Percentiles rank a stretch among this genome's conserved stretches.
Conservation (phyloP, 2,888 invertebrate genomes). For the Drosophila eohydei region DNA sequence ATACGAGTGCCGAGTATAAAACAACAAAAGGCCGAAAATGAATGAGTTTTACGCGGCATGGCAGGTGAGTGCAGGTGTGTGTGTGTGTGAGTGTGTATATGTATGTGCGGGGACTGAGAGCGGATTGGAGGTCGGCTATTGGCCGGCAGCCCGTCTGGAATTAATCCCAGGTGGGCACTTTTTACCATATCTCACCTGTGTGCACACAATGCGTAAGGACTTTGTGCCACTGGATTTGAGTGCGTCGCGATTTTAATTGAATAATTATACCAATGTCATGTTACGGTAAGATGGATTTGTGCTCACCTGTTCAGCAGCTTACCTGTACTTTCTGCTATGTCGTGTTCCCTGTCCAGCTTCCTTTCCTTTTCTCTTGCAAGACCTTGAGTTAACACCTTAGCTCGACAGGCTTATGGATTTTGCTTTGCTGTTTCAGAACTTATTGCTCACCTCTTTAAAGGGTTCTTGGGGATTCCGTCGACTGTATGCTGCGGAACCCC, state of each 20-base stretch:
- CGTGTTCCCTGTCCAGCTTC: background rate
- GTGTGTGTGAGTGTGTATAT: background rate
- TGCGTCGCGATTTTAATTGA: conserved; percentile 70
- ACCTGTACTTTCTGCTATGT: background rate
- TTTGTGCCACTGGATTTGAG: conserved; percentile 20
- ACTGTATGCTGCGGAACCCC: conserved; percentile 12
- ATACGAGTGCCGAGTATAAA: conserved; percentile 55
- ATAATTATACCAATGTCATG: conserved; percentile 58
- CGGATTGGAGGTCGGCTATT: conserved; percentile 14
- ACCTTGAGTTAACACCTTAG: background rate
- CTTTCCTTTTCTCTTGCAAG: background rate
- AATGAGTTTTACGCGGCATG: conserved; percentile 50
- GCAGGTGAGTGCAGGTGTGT: conserved; percentile 14
- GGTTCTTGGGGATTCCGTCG: conserved; percentile 9
- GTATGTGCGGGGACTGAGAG: conserved; percentile 6
- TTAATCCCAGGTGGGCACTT: conserved; percentile 74
- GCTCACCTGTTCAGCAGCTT: conserved; percentile 2
- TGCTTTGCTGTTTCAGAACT: conserved; percentile 3
- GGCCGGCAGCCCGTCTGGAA: conserved; percentile 33
- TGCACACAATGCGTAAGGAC: conserved; percentile 38
- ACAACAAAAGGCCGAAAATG: conserved; percentile 68
- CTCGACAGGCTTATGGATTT: background rate
- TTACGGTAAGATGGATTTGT: conserved; percentile 38
- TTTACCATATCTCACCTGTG: conserved; percentile 34
- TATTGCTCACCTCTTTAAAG: conserved; percentile 31